These are phyloP conservation scores for Phymastichus coffea DNA, from an alignment of 1,140 invertebrate species.

Conservation along the genomic window DNA sequence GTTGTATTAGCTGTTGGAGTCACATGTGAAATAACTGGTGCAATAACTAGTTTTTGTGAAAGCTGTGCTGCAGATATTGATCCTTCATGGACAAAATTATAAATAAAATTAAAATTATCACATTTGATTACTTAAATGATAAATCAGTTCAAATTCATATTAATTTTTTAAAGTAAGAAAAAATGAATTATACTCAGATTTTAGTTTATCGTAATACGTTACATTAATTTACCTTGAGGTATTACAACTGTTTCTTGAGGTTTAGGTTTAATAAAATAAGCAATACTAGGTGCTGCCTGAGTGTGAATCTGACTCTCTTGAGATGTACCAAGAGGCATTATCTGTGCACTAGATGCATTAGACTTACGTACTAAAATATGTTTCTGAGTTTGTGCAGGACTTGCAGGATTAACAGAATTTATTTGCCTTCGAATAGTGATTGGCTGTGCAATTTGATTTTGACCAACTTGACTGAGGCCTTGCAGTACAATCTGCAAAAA, in stretches of 20 bases:
- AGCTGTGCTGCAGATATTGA: conserved; percentile 45
- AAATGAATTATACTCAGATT: neutral
- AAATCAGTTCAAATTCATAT: neutral
- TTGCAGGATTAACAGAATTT: conserved; percentile 38
- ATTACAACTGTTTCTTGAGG: conserved; percentile 48
- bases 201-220: too few species aligned
- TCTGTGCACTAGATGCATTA: conserved; percentile 50
- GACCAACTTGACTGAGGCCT: conserved; percentile 44
- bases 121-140: neutral
- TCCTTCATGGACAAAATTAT: conserved; percentile 30
- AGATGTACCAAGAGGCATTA: conserved; percentile 45
- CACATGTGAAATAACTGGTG: conserved; percentile 51
- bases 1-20: conserved; percentile 51
- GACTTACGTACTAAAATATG: conserved; percentile 51
- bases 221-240: conserved; percentile 44
- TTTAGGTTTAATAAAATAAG: conserved; percentile 53
- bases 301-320: conserved; percentile 43
- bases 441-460: conserved; percentile 40
- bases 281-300: conserved; percentile 45
- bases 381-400: conserved; percentile 42
- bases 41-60: conserved; percentile 55
- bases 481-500: conserved; percentile 47
- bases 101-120: neutral
- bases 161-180: neutral
- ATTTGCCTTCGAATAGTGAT: conserved; percentile 50